Evolutionary conservation across 2,888 invertebrate species (phyloP).

Genomic region (Phasia obesa): DNA sequence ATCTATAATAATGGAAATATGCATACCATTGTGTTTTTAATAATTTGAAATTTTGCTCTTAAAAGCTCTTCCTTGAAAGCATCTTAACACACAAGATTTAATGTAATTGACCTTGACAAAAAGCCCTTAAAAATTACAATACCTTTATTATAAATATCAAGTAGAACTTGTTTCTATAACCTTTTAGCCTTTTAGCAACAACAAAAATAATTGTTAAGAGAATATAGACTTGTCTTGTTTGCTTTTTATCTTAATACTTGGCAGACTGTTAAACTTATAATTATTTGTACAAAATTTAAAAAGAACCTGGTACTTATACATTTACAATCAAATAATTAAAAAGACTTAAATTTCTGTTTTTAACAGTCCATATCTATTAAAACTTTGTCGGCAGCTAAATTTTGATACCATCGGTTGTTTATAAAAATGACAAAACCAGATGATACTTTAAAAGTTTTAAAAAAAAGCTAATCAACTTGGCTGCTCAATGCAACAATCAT

Average conservation of each 20-base stretch:
- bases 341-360: too few species aligned
- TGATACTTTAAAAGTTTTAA: too few species aligned
- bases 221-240: conserved; percentile 44
- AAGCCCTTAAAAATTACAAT: conserved; percentile 26
- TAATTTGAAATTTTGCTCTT: background rate
- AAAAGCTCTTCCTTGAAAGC: conserved; percentile 5
- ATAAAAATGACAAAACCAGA: too few species aligned
- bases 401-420: too few species aligned
- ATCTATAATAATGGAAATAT: conserved; percentile 6
- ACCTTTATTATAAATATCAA: conserved; percentile 44
- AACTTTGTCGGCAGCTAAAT: too few species aligned
- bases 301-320: too few species aligned
- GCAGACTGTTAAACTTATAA: background rate
- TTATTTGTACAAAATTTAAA: background rate
- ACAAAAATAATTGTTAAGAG: conserved; percentile 15
- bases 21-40: background rate
- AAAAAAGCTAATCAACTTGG: too few species aligned
- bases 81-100: conserved; percentile 3
- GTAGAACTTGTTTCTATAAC: conserved; percentile 59
- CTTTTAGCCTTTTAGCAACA: conserved; percentile 10
- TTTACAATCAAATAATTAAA: too few species aligned
- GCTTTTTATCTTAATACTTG: conserved; percentile 16
- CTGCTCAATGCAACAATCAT: too few species aligned
- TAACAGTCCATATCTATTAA: too few species aligned
- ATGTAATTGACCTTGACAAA: conserved; percentile 57